Conservation (phyloP, 2,888 invertebrate genomes). For the Clanis bilineata region DNA sequence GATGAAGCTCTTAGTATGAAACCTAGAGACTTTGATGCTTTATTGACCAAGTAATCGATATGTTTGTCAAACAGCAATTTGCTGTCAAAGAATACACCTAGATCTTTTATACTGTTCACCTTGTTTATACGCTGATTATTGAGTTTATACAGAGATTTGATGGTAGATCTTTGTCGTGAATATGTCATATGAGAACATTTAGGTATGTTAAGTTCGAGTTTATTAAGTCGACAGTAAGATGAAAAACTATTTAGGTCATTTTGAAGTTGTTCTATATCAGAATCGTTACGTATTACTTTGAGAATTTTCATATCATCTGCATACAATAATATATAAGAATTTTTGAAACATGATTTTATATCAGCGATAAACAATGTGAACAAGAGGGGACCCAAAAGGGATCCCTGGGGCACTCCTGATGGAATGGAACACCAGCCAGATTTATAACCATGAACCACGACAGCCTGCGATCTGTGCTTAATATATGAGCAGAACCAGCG, state of each 20-base stretch:
- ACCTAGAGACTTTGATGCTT: too few relatives aligned
- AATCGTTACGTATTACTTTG: background rate
- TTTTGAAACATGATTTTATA: background rate
- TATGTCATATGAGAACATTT: background rate
- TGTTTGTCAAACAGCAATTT: background rate
- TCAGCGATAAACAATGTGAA: background rate
- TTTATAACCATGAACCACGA: background rate
- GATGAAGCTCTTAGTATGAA: too few relatives aligned
- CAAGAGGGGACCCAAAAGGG: background rate
- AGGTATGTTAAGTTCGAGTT: too few relatives aligned
- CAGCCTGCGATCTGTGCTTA: too few relatives aligned
- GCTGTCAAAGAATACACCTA: background rate
- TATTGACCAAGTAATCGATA: background rate
- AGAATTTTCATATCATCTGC: constrained; percentile 5
- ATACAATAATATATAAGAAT: background rate
- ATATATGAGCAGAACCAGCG: background rate
- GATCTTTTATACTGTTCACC: background rate
- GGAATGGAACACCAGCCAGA: background rate
- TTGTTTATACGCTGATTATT: too few relatives aligned
- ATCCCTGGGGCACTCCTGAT: constrained; percentile 1
- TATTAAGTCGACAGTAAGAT: too few relatives aligned
- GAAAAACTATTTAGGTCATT: too few relatives aligned
- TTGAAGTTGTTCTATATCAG: background rate
- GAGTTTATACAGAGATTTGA: too few relatives aligned
- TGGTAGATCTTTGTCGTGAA: too few relatives aligned